Evolutionary conservation across 2,888 invertebrate genomes (phyloP).

Genomic region (Sinotaia quadrata): DNA sequence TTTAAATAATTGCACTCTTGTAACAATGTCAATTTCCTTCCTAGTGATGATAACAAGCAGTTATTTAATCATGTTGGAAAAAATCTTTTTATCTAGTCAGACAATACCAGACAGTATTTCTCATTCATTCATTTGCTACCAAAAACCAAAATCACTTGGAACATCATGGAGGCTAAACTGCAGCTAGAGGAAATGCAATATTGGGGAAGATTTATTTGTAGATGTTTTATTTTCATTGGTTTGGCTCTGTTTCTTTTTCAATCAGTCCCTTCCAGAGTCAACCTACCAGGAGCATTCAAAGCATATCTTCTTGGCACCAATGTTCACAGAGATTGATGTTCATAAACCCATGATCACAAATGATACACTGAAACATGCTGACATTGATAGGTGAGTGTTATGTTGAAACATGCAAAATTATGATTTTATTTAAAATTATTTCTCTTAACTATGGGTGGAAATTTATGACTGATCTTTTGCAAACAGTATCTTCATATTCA

Average conservation of each 20-base stretch:
- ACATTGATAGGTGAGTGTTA: slow-evolving; percentile 62
- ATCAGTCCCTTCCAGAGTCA: slow-evolving; percentile 63
- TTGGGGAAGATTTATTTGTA: no score
- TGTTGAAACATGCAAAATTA: no score
- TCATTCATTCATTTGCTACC: background rate
- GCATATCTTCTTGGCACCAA: slow-evolving; percentile 57
- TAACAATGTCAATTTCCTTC: background rate
- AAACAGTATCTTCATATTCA: background rate
- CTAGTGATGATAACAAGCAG: no score
- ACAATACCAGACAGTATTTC: no score
- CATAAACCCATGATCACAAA: slow-evolving; percentile 62
- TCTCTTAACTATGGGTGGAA: no score
- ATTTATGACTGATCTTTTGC: background rate
- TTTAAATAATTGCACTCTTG: background rate
- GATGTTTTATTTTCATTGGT: no score
- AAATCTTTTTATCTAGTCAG: no score
- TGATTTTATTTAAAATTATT: no score
- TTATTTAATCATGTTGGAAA: no score
- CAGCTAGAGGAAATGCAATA: no score
- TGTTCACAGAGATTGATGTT: slow-evolving; percentile 59
- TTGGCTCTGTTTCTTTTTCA: background rate
- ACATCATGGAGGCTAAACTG: background rate
- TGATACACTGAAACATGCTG: slow-evolving; percentile 53
- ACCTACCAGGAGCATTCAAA: slow-evolving; percentile 67
- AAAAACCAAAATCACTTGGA: background rate